These are phyloP conservation scores for Gephyroberyx darwinii DNA, from an alignment of 2,797 vertebrate species.

Conservation along the genomic window DNA sequence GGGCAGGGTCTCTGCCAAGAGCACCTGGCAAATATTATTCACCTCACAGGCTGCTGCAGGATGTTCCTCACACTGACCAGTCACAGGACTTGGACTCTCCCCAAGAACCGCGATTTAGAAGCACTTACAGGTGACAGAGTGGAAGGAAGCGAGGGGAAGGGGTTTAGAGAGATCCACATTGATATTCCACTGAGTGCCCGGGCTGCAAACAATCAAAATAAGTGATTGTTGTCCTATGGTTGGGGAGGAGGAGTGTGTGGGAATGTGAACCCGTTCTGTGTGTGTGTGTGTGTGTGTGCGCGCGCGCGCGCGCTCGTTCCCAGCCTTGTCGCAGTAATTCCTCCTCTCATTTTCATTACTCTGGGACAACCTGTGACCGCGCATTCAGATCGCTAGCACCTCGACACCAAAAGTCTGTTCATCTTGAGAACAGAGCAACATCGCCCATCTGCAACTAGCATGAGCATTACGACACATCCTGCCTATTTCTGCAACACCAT, in stretches of 20 bases:
- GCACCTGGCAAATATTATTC: conserved; percentile 66
- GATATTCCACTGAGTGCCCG: conserved; percentile 53
- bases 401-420: background rate
- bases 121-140: conserved; percentile 62
- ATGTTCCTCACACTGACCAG: conserved; percentile 50
- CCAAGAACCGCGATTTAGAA: conserved; percentile 64
- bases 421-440: background rate
- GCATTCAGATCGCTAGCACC: background rate
- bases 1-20: conserved; percentile 42
- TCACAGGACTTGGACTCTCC: conserved; percentile 52
- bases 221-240: conserved; percentile 52
- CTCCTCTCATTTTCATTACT: conserved; percentile 43
- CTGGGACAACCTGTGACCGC: conserved; percentile 15
- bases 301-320: conserved; percentile 13
- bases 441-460: background rate
- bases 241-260: conserved; percentile 4
- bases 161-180: conserved; percentile 38
- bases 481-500: background rate
- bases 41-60: conserved; percentile 59
- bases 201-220: conserved; percentile 69
- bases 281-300: conserved; percentile 16
- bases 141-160: conserved; percentile 19
- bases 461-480: background rate
- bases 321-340: conserved; percentile 36
- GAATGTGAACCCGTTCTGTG: conserved; percentile 21